phyloP scores from a whole-genome alignment of 2,888 invertebrate species.

The Gasteruption jaculator region DNA sequence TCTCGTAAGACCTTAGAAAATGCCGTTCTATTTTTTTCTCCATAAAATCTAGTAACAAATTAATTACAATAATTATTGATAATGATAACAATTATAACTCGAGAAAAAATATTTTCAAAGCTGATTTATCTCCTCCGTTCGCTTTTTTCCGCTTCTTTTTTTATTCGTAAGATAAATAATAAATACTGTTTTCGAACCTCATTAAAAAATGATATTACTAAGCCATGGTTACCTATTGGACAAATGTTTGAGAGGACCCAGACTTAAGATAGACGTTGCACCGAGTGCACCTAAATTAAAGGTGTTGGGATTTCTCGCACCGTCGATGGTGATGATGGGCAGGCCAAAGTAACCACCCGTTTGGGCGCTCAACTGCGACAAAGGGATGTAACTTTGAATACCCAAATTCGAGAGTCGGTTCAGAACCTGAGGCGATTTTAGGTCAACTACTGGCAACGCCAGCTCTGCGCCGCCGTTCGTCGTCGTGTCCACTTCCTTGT shows the following conservation, averaged over 20 bases:
- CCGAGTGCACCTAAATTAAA: slow-evolving; percentile 63
- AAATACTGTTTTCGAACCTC: no score
- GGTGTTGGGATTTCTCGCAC: slow-evolving; percentile 58
- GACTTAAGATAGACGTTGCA: slow-evolving; percentile 65
- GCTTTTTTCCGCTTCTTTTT: no score
- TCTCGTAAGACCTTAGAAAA: no score
- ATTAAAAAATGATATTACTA: no score
- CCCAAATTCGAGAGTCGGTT: slow-evolving; percentile 64
- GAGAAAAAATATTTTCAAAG: no score
- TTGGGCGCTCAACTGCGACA: slow-evolving; percentile 61
- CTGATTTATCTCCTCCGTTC: no score
- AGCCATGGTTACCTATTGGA: slow-evolving; percentile 46
- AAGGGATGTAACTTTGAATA: slow-evolving; percentile 70
- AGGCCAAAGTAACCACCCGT: slow-evolving; percentile 65
- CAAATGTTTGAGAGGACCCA: slow-evolving; percentile 65
- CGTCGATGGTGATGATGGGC: slow-evolving; percentile 67
- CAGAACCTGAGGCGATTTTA: slow-evolving; percentile 65
- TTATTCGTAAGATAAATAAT: no score
- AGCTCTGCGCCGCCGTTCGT: slow-evolving; percentile 56
- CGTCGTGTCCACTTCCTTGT: slow-evolving; percentile 51
- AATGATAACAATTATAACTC: no score
- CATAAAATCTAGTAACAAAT: no score
- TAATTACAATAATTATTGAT: no score
- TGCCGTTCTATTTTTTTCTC: no score
- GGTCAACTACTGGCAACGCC: slow-evolving; percentile 69